These are phyloP conservation scores for Enteromius mattozi DNA, from an alignment of 2,797 vertebrate genomes.

Conservation along the genomic window DNA sequence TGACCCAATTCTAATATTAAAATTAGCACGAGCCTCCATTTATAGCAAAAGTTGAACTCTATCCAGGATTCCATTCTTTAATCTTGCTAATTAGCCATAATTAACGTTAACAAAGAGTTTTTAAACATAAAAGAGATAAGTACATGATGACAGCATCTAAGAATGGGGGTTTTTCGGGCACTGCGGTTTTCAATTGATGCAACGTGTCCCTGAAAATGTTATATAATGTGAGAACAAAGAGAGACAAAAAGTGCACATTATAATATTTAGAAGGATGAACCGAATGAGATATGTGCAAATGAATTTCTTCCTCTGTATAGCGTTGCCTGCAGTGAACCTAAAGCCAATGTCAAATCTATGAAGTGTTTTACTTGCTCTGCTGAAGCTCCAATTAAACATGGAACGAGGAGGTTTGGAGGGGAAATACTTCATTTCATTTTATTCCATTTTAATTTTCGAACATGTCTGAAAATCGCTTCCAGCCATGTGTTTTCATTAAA, in stretches of 20 bases:
- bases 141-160: conserved; percentile 14
- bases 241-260: conserved; percentile 12
- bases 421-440: conserved; percentile 44
- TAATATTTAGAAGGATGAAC: background rate
- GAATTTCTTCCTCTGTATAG: background rate
- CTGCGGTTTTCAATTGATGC: background rate
- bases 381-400: conserved; percentile 54
- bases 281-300: background rate
- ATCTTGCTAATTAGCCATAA: conserved; percentile 11
- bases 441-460: conserved; percentile 59
- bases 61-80: background rate
- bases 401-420: conserved; percentile 53
- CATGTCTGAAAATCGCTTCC: conserved; percentile 55
- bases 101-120: conserved; percentile 3
- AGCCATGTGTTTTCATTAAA: conserved; percentile 50
- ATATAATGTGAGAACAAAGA: background rate
- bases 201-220: background rate
- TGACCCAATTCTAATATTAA: background rate
- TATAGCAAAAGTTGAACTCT: background rate
- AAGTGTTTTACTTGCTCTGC: conserved; percentile 28
- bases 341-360: background rate
- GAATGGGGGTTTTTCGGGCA: background rate
- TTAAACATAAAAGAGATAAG: conserved; percentile 23
- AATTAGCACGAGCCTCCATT: background rate
- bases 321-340: background rate